Base-by-base conservation (phyloP, 2,888 invertebrate genomes). In the Microctonus brassicae region DNA sequence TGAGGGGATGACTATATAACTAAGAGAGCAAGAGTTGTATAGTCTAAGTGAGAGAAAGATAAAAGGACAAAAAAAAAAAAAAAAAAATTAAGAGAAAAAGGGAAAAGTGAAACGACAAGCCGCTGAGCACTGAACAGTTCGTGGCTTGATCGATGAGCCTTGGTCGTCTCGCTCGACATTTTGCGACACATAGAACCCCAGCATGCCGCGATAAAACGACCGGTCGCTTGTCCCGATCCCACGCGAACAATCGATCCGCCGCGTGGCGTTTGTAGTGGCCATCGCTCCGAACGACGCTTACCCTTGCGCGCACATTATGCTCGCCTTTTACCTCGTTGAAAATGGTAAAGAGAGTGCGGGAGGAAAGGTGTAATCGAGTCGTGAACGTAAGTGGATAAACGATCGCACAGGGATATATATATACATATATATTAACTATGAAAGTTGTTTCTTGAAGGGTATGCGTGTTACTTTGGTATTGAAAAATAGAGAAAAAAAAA, bases 221-320 rank as follows among this genome's bases (percentile, higher is more conserved):
- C 63, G 68, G 64, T 74, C 55, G 55, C 73, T 78, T 68, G 76
- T 74, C 64, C 47, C 76, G 77, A 77, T 78, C 75, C 75, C 77
- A 76, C 76, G 72, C 72, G 77, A 77, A 76, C 77, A 79, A 80
- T 79, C 79, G 79, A 80, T 79, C 76, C 17, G 7, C 76, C 17
- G 7, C 3, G 47, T 47, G 47, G 68, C 22, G 29, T 63, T 69
- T 57, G 20, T 63, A 36, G 17, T 47, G 62, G 26, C 69, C 26
- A 55, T 52, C 64, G 7, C 26, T 17, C 60, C 33, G 20, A 17
- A 24, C 24, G 34, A 39, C 61, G 57, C n/a, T 53, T 60, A 33
- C 62, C 63, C 65, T n/a, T 64, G 11, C 60, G 29, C 53, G 47
- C 64, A 61, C 57, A 63, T 72, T 72, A 70, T 75, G 52, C 64